Conservation (phyloP, 2,888 invertebrate species). For the Lamellibrachia satsuma region DNA sequence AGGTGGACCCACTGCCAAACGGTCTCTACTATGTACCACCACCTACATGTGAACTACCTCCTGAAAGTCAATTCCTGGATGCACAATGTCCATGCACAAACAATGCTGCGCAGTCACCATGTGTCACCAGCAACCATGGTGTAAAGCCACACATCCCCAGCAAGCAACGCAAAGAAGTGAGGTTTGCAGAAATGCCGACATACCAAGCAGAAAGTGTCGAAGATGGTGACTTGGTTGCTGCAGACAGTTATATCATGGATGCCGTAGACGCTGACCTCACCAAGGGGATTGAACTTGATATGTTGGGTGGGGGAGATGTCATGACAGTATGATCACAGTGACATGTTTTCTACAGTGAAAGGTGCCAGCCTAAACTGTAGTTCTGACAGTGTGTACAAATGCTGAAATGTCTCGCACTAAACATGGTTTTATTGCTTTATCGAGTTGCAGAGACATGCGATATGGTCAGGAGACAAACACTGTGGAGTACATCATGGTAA, state of each 20-base stretch:
- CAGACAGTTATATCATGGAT: neutral
- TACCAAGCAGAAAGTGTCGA: neutral
- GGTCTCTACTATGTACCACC: neutral
- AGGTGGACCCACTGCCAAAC: constrained; percentile 4
- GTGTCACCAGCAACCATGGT: neutral
- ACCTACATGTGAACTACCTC: neutral
- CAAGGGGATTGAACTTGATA: neutral
- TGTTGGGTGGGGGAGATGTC: neutral
- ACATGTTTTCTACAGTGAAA: neutral
- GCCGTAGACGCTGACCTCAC: neutral
- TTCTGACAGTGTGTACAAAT: neutral
- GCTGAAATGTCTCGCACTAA: neutral
- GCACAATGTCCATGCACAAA: neutral
- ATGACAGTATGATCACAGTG: neutral
- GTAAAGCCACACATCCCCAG: neutral
- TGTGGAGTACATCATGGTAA: neutral
- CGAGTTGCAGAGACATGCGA: neutral
- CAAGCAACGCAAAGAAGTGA: constrained; percentile 12
- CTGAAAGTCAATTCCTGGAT: neutral
- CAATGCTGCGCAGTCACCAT: neutral
- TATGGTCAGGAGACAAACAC: neutral
- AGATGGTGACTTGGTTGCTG: neutral
- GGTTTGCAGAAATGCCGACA: neutral
- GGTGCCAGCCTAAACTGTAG: neutral
- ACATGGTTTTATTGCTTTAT: neutral